phyloP scores from a whole-genome alignment of 2,113 vertebrate genomes.

The Trematomus loennbergii region DNA sequence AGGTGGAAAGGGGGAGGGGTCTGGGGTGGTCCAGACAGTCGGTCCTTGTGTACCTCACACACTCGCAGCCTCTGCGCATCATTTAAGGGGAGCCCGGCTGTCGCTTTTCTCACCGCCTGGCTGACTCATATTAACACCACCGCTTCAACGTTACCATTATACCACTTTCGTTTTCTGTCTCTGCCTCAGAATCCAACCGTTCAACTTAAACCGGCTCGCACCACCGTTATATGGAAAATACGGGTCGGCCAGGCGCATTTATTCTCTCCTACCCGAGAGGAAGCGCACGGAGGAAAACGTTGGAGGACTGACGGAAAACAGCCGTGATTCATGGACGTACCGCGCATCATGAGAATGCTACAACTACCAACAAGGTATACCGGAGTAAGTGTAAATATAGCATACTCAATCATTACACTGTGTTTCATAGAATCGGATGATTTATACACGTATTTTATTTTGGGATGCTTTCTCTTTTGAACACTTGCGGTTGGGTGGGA shows the following conservation, averaged over 20 bases:
- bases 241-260: constrained; percentile 45
- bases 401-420: not conserved
- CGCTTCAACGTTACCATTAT: constrained; percentile 1
- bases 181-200: not conserved
- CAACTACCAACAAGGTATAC: constrained; percentile 68
- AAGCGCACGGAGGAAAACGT: constrained; percentile 54
- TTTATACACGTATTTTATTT: not conserved
- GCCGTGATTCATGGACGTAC: constrained; percentile 41
- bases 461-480: not conserved
- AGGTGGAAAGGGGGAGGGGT: constrained; percentile 73
- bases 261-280: constrained; percentile 36
- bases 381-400: not conserved
- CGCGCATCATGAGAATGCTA: constrained; percentile 58
- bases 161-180: not conserved
- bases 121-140: constrained; percentile 21
- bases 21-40: constrained; percentile 82
- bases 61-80: constrained; percentile 74
- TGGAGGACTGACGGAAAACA: constrained; percentile 40
- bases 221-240: constrained; percentile 34
- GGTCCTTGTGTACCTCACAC: constrained; percentile 79
- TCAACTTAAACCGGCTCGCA: constrained; percentile 21
- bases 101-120: constrained; percentile 25
- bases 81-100: constrained; percentile 60
- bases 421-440: not conserved
- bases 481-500: constrained; percentile 52